Evolutionary conservation across 2,797 vertebrate species (phyloP).

Genomic region (Orestias chungarensis): DNA sequence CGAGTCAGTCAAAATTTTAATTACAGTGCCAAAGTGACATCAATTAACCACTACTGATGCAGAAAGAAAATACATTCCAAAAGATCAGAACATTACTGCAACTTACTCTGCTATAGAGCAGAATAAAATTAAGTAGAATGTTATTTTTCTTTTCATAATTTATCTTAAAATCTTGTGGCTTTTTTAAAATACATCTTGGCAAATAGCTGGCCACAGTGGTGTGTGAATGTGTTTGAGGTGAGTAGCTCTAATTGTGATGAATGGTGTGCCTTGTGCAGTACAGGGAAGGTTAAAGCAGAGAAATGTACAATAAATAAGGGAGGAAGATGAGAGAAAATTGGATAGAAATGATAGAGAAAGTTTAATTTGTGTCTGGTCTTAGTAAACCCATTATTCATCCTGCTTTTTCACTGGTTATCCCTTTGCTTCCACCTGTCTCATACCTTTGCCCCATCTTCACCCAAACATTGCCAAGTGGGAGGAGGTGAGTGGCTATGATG

Average conservation of each 20-base stretch:
- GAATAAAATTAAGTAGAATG: conserved; percentile 13
- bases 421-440: conserved; percentile 23
- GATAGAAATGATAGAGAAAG: conserved; percentile 49
- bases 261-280: conserved; percentile 59
- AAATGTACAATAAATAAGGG: conserved; percentile 27
- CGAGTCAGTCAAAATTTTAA: conserved; percentile 73
- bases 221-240: conserved; percentile 50
- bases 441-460: conserved; percentile 6
- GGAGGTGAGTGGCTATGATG: conserved; percentile 98
- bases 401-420: conserved; percentile 27
- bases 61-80: conserved; percentile 46
- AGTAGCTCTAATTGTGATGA: conserved; percentile 74
- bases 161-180: conserved; percentile 12
- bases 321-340: conserved; percentile 34
- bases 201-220: conserved; percentile 29
- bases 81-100: conserved; percentile 24
- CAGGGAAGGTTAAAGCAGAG: conserved; percentile 45
- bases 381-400: conserved; percentile 71
- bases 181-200: conserved; percentile 24
- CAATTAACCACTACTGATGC: conserved; percentile 64
- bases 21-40: conserved; percentile 73
- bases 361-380: conserved; percentile 72
- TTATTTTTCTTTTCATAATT: not conserved
- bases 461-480: conserved; percentile 85
- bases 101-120: not conserved